Evolutionary conservation across 2,888 invertebrate species (phyloP).

Genomic region (Stenchaetothrips biformis): DNA sequence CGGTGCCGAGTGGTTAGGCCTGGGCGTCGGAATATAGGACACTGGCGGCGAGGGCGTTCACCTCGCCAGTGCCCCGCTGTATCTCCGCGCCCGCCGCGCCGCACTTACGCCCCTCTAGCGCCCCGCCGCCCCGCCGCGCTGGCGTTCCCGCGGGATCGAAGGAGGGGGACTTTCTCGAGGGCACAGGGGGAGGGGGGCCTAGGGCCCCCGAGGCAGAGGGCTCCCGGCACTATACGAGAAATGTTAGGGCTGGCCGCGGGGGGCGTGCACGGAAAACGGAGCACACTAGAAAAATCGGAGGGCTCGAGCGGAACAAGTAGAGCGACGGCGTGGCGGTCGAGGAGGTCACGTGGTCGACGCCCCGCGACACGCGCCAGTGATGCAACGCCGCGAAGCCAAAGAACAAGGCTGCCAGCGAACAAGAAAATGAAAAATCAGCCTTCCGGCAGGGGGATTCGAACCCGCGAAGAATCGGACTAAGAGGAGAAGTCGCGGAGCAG

Average conservation of each 20-base stretch:
- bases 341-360: too few relatives aligned
- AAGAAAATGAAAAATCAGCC: too few relatives aligned
- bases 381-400: too few relatives aligned
- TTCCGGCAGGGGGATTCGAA: too few relatives aligned
- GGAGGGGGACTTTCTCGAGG: neutral
- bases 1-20: constrained; percentile 41
- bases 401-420: too few relatives aligned
- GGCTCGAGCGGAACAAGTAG: too few relatives aligned
- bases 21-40: constrained; percentile 28
- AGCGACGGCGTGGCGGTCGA: too few relatives aligned
- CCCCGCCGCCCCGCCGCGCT: constrained; percentile 34
- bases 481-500: too few relatives aligned
- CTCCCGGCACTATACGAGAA: constrained; percentile 15
- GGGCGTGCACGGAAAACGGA: neutral
- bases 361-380: too few relatives aligned
- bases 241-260: neutral
- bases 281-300: too few relatives aligned
- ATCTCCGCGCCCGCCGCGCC: constrained; percentile 44
- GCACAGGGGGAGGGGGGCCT: neutral
- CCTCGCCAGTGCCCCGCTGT: constrained; percentile 31
- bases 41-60: neutral
- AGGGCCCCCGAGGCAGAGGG: constrained; percentile 27
- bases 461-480: too few relatives aligned
- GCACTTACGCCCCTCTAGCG: constrained; percentile 45
- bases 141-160: constrained; percentile 10